Evolutionary conservation across 2,797 vertebrate species (phyloP), one percentile per base, ranked within the genome.

Genomic region (Tragopan temminckii): DNA sequence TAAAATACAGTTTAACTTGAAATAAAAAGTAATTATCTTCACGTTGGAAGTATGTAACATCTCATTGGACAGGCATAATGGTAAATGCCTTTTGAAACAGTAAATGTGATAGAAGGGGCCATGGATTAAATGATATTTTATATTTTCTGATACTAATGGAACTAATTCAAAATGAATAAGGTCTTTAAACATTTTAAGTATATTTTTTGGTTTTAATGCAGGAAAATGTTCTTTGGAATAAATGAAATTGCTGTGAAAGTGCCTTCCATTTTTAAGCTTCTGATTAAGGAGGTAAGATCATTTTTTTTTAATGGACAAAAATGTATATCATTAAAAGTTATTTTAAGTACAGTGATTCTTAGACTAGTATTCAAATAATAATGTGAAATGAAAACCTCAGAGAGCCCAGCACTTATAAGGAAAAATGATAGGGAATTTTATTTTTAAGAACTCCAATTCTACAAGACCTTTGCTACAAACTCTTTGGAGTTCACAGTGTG

Each of bases 201-300:
- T 33, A 11, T 83, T 43, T 57, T 93, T 52, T 43, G 42, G 14
- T 74, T 71, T 48, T 80, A 87, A 97, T 96, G 76, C 93, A 99
- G 99, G 98, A 99, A 97, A 98, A 97, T 99, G 95, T 99, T 99
- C 98, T 99, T 99, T 95, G 99, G 99, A 97, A 97, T 99, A 97
- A 99, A 99, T 98, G 99, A 99, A 98, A 99, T 99, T 95, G 97
- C 98, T 97, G 99, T 99, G 98, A 99, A 99, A 99, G 99, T 99
- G 99, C 99, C 99, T 99, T 99, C 99, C 97, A 96, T 99, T 98
- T 99, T 99, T 98, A 99, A 99, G 98, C 99, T 99, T 98, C 98
- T 99, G 97, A 98, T 99, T 98, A 99, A 99, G 98, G 99, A 99
- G 99, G 99, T 99, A 98, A 94, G 98, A 74, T 46, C 3, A 57